Base-by-base conservation (phyloP, 2,888 invertebrate genomes). In the Latheticus oryzae region DNA sequence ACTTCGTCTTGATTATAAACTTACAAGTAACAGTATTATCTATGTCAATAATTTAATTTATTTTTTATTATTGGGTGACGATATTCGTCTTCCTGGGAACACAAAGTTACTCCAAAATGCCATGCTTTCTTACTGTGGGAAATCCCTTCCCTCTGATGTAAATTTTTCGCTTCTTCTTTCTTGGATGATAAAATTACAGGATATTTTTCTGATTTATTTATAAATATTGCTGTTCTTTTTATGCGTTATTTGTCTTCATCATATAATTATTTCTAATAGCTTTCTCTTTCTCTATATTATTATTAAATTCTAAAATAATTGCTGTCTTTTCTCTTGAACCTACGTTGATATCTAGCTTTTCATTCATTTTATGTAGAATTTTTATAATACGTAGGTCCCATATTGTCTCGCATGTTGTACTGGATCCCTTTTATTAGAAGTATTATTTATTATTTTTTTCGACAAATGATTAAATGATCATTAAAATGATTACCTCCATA, bases 41-140 rank as follows among this genome's bases (percentile, higher is more conserved):
- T n/a, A 28, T 28, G 28, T 28, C 28, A 28, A 28, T 28, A 3
- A 28, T 28, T 28, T 28, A 28, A 28, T 28, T 28, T 28, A 28
- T 28, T 28, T 28, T 28, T 28, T 28, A 28, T 28, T 28, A 28
- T 28, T 28, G 28, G 28, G n/a, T 28, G n/a, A 28, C 28, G n/a
- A 28, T n/a, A 28, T 28, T 28, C n/a, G 28, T 28, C 28, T 28
- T 28, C 28, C 28, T 28, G 28, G 28, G 28, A 5, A 5, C 23
- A 21, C n/a, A 28, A 5, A 28, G 28, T n/a, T 28, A 28, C 28
- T 28, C n/a, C 28, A 28, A n/a, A 28, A 28, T 28, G 28, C 28
- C 28, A 28, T 28, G 28, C 28, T 28, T 28, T 28, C n/a, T 28
- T 28, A 28, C n/a, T 28, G 5, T 28, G 28, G 28, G 28, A 28